These are phyloP conservation scores for Pipistrellus kuhlii DNA, from an alignment of 2,797 vertebrate genomes.

Conservation along the genomic window DNA sequence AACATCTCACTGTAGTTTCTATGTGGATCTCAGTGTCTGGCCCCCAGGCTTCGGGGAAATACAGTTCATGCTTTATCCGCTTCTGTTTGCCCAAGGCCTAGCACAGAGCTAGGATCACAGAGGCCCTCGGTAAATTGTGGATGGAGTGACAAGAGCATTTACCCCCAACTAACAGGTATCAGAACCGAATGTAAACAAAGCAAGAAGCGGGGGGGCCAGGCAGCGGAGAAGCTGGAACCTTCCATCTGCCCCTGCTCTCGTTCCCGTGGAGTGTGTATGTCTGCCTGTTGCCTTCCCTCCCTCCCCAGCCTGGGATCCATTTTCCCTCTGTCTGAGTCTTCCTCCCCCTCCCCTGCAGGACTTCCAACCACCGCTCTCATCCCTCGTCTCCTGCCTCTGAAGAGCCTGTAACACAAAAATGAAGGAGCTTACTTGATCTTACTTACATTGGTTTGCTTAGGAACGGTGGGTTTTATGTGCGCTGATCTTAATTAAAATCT, in stretches of 20 bases:
- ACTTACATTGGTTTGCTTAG: constrained; percentile 70
- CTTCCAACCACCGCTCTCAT: background rate
- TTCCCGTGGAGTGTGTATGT: background rate
- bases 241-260: background rate
- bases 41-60: background rate
- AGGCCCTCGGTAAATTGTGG: background rate
- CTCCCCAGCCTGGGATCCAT: constrained; percentile 23
- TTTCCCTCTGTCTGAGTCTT: constrained; percentile 26
- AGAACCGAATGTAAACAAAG: background rate
- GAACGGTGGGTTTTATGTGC: constrained; percentile 76
- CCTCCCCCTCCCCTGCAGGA: constrained; percentile 6
- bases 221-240: background rate
- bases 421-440: constrained; percentile 63
- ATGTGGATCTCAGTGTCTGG: background rate
- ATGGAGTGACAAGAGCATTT: background rate
- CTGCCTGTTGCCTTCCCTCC: background rate
- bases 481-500: constrained; percentile 79
- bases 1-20: background rate
- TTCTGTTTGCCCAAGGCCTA: background rate
- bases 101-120: background rate
- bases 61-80: background rate
- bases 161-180: background rate
- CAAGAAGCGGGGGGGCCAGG: background rate
- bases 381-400: background rate
- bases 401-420: constrained; percentile 47